Evolutionary conservation across 1,140 invertebrate species (phyloP), one percentile per base, ranked within the genome.

Genomic region (Chironomus striatipennis): DNA sequence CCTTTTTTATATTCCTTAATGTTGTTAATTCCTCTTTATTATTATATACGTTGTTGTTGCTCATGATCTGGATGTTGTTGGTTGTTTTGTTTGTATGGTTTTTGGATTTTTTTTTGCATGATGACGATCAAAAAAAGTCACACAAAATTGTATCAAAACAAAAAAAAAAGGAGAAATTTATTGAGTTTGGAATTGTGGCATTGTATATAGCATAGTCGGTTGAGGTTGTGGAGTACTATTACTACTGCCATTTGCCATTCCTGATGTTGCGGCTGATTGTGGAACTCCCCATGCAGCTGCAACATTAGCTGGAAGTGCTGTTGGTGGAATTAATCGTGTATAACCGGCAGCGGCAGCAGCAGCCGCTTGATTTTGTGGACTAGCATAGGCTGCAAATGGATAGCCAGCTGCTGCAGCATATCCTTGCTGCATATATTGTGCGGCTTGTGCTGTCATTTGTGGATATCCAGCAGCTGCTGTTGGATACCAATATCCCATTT

Each of bases 401-500:
- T 86, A 85, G 7, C 79, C 77, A 76, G 83, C 47, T 15, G 47
- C 82, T 76, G 83, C 82, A 75, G 83, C 82, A 75, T 88, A 88
- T 73, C 87, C 85, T 75, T 82, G 81, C 79, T 88, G 88, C 85
- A 88, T 88, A 76, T 91, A 92, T 81, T 91, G 90, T 74, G 82
- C 80, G 78, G 87, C 86, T 34, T 80, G 81, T 70, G 65, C 65
- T 18, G 65, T 70, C 84, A 88, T 86, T 79, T 88, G 86, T 57
- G 65, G 65, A 70, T 70, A 70, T 5, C 65, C 65, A 20, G 65
- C 10, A 5, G 43, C 43, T 79, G 43, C 43, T 79, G 84, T 79
- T 77, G 83, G 82, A 76, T 93, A 93, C 91, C 91, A 93, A 78
- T 93, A 93, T 75, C 89, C 84, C 89, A 91, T 90, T 81, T 91